phyloP scores from a whole-genome alignment of 2,113 vertebrate species.

The Anthoscopus minutus region DNA sequence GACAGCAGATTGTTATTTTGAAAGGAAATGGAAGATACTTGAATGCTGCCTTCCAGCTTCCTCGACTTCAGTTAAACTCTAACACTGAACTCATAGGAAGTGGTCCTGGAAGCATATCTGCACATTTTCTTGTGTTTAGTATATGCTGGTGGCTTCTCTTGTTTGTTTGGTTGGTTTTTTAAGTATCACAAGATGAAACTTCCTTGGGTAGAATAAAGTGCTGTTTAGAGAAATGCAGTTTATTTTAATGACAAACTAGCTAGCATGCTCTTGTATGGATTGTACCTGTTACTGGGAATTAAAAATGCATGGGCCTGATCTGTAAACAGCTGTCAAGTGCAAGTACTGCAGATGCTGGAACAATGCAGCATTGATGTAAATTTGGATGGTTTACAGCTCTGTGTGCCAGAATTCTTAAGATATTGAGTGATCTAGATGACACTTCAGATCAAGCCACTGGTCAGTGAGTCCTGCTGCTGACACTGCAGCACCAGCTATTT shows the following conservation, averaged over 20 bases:
- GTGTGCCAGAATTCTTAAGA: not conserved
- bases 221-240: not conserved
- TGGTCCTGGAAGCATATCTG: not conserved
- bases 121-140: rapidly evolving
- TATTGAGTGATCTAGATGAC: not conserved
- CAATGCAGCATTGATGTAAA: not conserved
- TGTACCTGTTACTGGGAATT: not conserved
- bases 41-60: not conserved
- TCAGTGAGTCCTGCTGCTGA: not conserved
- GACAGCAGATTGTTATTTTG: not conserved
- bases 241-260: not conserved
- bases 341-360: not conserved
- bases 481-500: not conserved
- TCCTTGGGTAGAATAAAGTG: not conserved
- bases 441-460: not conserved
- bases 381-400: not conserved
- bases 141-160: not conserved
- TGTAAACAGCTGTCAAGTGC: not conserved
- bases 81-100: not conserved
- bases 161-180: not conserved
- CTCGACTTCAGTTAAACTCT: not conserved
- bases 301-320: not conserved
- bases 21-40: not conserved
- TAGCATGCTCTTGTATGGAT: not conserved
- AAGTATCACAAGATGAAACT: not conserved